Evolutionary conservation across 2,113 vertebrate genomes (phyloP).

Genomic region (Paralichthys olivaceus): DNA sequence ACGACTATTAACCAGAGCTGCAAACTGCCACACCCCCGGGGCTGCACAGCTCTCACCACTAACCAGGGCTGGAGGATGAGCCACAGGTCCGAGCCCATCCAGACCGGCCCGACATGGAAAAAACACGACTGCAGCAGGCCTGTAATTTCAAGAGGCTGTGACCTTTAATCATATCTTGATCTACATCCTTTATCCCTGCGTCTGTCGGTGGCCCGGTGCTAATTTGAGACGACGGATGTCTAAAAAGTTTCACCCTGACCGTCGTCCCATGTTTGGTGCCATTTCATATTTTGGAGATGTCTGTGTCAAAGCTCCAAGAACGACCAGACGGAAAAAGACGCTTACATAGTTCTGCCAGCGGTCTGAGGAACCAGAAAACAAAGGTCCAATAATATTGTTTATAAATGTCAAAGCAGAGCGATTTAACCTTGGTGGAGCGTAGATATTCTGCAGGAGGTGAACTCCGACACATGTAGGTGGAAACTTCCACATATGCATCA

Average conservation of each 20-base stretch:
- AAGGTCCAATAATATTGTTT: neutral
- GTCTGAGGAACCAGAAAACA: constrained; percentile 8
- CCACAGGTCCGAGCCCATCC: constrained; percentile 36
- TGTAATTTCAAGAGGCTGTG: constrained; percentile 50
- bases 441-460: too few species aligned
- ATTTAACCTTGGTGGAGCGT: neutral
- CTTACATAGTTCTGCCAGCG: neutral
- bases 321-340: constrained; percentile 8
- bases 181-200: constrained; percentile 38
- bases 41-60: constrained; percentile 28
- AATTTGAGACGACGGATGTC: constrained; percentile 50
- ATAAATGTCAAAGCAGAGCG: neutral
- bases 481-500: too few species aligned
- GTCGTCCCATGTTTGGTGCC: constrained; percentile 1
- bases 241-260: constrained; percentile 27
- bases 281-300: constrained; percentile 23
- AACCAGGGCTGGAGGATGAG: constrained; percentile 38
- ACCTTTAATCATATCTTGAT: constrained; percentile 65
- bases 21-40: constrained; percentile 22
- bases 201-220: constrained; percentile 23
- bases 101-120: constrained; percentile 44
- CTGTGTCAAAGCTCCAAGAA: constrained; percentile 10
- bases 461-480: too few species aligned
- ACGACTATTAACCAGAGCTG: constrained; percentile 29
- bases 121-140: constrained; percentile 36